A percentile compares a stretch with the other conserved stretches of the same genome.
These are phyloP conservation scores for Mycteria americana DNA, from an alignment of 2,797 vertebrate species.

Conservation along the genomic window DNA sequence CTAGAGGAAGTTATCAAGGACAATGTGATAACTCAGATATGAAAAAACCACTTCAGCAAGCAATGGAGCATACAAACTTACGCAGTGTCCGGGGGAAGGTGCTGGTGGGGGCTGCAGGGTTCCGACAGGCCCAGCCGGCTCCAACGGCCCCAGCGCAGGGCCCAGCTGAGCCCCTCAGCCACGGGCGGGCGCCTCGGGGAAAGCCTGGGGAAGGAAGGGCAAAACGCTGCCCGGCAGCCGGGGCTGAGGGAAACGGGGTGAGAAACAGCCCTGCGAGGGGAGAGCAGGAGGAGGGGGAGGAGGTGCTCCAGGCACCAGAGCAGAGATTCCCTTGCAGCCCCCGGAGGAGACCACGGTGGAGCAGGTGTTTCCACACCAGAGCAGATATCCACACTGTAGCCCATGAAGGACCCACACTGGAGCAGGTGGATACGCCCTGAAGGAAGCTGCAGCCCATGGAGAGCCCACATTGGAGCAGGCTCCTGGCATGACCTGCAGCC, in stretches of 20 bases:
- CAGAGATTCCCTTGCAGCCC: neutral
- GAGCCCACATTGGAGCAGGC: accelerated
- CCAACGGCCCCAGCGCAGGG: accelerated
- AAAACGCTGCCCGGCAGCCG: accelerated
- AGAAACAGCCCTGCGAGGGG: neutral
- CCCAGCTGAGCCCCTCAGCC: neutral
- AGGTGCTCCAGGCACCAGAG: accelerated
- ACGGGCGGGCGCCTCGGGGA: accelerated
- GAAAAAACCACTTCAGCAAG: neutral
- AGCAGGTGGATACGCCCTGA: neutral
- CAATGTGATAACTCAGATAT: neutral
- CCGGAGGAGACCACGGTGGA: accelerated
- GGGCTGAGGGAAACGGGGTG: neutral
- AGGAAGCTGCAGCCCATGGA: neutral
- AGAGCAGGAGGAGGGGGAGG: neutral
- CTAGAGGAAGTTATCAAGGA: neutral
- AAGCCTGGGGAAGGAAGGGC: neutral
- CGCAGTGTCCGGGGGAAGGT: accelerated
- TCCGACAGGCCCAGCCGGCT: accelerated
- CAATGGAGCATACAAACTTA: no score
- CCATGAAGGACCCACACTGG: accelerated
- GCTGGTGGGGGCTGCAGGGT: neutral
- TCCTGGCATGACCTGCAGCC: neutral
- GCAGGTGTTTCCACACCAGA: neutral
- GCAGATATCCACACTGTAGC: neutral